Conservation (phyloP, 2,888 invertebrate genomes). For the Nomada lathburiana region DNA sequence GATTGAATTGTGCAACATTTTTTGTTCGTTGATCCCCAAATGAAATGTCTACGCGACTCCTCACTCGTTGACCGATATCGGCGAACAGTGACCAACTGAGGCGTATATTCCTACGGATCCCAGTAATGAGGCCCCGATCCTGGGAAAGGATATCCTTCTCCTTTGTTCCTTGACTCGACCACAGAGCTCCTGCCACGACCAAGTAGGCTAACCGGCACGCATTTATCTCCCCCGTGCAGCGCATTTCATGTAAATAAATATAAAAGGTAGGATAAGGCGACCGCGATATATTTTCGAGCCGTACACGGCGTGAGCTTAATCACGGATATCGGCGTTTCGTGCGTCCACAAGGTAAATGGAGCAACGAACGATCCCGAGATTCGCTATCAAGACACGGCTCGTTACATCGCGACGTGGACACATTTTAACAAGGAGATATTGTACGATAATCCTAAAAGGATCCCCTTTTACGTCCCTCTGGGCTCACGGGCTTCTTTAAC, state of each 20-base stretch:
- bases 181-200: not conserved
- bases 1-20: no score
- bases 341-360: slow-evolving; percentile 52
- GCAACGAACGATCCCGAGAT: slow-evolving; percentile 56
- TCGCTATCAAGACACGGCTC: slow-evolving; percentile 57
- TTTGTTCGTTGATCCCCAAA: not conserved
- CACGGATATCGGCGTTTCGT: slow-evolving; percentile 38
- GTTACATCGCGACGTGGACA: slow-evolving; percentile 64
- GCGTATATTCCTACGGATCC: not conserved
- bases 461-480: slow-evolving; percentile 63
- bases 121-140: slow-evolving; percentile 47
- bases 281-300: slow-evolving; percentile 35
- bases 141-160: slow-evolving; percentile 22
- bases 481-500: slow-evolving; percentile 45
- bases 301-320: slow-evolving; percentile 44
- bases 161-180: slow-evolving; percentile 36
- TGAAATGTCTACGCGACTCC: not conserved
- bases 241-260: slow-evolving; percentile 41
- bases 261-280: slow-evolving; percentile 28
- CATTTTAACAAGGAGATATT: slow-evolving; percentile 67
- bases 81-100: not conserved
- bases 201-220: slow-evolving; percentile 1
- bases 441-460: slow-evolving; percentile 49
- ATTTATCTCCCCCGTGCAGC: slow-evolving; percentile 10
- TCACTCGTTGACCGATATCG: slow-evolving; percentile 16